Evolutionary conservation across 2,888 invertebrate genomes (phyloP), one percentile per base, ranked within the genome.

Genomic region (Leptogaster cylindrica): DNA sequence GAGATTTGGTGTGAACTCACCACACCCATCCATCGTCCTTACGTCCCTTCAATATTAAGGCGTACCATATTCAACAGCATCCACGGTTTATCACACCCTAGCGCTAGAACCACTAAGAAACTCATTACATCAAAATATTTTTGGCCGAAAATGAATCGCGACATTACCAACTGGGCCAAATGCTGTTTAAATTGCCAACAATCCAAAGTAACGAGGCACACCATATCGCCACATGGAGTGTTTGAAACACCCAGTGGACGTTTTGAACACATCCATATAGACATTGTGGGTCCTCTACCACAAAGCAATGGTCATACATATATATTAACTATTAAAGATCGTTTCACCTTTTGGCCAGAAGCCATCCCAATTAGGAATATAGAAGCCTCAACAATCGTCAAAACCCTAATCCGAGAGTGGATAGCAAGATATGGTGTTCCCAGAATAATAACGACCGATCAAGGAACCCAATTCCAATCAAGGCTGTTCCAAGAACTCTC

Each of bases 231-330:
- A 7, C 5, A 51, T 51, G 28, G 28, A 12, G 14, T 4, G 7
- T 31, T 51, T 8, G 51, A 6, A 28, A 27, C 12, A 27, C 51
- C 51, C 4, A 25, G 16, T 20, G 44, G 18, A n/a, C 12, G 69
- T 10, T 71, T 71, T 14, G 28, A 65, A 3, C 58, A 68, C 23
- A 33, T 71, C 3, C 61, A 68, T 27, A 52, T 70, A 2, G 70
- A 71, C 25, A n/a, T 68, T 0, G 58, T 71, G 14, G 63, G 69
- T 2, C 67, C 69, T 16, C 16, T 52, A 8, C 12, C 31, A 16
- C 36, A 12, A 12, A n/a, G 3, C 36, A n/a, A 36, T 8, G 36
- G 36, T 36, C 8, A 36, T 8, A 12, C 36, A 12, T 31, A 31
- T 8, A 31, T 8, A 6, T 31, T 31, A 31, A 31, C 31, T 7